Percentiles rank a stretch among this genome's conserved stretches.
Evolutionary conservation across 35 echinoderm and acorn worm genomes (phyloP).

Genomic region (Anneissia japonica): DNA sequence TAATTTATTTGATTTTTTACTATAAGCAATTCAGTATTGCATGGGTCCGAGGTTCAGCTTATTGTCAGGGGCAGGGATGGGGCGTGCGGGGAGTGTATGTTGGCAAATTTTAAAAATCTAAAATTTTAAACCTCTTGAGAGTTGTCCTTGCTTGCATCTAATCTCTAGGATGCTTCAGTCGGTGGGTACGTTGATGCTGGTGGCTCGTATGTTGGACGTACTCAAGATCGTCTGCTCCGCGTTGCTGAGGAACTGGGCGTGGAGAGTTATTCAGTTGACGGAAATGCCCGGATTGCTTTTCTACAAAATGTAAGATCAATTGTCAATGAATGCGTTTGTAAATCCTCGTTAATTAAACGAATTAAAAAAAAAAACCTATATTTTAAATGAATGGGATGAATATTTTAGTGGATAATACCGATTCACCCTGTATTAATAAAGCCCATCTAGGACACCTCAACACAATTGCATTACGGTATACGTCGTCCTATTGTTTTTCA

Average conservation of each 20-base stretch:
- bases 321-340: too few species aligned
- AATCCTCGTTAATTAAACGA: too few species aligned
- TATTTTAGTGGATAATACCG: too few species aligned
- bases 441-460: too few species aligned
- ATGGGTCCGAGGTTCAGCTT: slow-evolving; percentile 37
- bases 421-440: too few species aligned
- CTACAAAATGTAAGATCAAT: background rate
- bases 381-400: too few species aligned
- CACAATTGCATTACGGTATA: too few species aligned
- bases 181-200: slow-evolving; percentile 52
- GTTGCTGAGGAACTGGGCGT: slow-evolving; percentile 46
- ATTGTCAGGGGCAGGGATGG: slow-evolving; percentile 43
- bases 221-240: slow-evolving; percentile 49
- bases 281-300: background rate
- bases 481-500: too few species aligned
- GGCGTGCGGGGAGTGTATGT: slow-evolving; percentile 14
- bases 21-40: slow-evolving; percentile 25
- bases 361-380: too few species aligned
- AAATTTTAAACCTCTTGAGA: too few species aligned
- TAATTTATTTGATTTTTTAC: too few species aligned
- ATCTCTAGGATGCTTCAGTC: background rate
- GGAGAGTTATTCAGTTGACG: slow-evolving; percentile 46
- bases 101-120: slow-evolving; percentile 9
- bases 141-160: too few species aligned
- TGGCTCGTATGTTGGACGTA: slow-evolving; percentile 57